Percentiles rank a stretch among this genome's conserved stretches.
Conservation (phyloP, 2,113 vertebrate genomes). For the Upupa epops region DNA sequence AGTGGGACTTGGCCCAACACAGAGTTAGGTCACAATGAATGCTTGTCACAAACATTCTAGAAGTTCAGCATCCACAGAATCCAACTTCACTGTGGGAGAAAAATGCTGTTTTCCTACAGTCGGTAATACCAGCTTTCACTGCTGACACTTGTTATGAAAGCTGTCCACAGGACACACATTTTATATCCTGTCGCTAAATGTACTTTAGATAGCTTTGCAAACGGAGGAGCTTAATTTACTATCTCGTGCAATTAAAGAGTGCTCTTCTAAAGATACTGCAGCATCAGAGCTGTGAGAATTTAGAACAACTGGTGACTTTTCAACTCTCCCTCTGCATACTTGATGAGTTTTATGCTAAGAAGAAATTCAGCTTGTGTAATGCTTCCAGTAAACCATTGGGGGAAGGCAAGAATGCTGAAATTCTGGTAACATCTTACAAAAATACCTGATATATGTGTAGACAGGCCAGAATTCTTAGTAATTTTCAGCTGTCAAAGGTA, state of each 20-base stretch:
- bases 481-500: background rate
- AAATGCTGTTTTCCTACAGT: background rate
- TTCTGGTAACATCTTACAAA: background rate
- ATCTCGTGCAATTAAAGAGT: background rate
- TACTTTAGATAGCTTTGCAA: background rate
- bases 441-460: background rate
- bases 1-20: background rate
- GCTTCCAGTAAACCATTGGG: background rate
- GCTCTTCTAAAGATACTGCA: background rate
- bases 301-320: background rate
- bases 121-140: background rate
- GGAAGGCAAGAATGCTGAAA: background rate
- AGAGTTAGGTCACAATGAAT: background rate
- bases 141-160: background rate
- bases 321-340: accelerated
- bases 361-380: background rate
- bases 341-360: background rate
- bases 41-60: background rate
- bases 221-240: background rate
- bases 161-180: background rate
- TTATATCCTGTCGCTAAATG: background rate
- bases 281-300: background rate
- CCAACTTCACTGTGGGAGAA: background rate
- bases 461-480: background rate
- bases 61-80: background rate